Evolutionary conservation across 2,797 vertebrate species (phyloP).

Genomic region (Pygocentrus nattereri): DNA sequence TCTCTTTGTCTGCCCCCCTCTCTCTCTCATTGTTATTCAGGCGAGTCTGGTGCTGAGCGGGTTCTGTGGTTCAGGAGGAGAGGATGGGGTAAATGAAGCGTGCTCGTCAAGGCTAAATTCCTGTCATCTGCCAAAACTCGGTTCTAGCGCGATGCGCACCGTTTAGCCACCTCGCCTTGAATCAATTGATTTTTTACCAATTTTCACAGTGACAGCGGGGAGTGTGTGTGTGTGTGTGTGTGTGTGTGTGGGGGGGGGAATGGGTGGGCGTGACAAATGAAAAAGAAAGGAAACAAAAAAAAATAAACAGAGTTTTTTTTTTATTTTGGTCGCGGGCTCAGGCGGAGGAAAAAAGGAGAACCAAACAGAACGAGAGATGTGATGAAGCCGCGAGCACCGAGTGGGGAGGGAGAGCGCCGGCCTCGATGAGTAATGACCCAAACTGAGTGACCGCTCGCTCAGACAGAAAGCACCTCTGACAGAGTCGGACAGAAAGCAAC

Average conservation of each 20-base stretch:
- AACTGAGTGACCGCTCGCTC: slow-evolving; percentile 19
- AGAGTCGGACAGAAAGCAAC: slow-evolving; percentile 1
- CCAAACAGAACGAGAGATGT: slow-evolving; percentile 36
- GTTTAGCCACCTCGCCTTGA: slow-evolving; percentile 40
- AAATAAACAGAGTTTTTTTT: not conserved
- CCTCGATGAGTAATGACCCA: slow-evolving; percentile 34
- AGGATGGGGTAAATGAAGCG: slow-evolving; percentile 44
- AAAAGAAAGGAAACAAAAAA: slow-evolving; percentile 1
- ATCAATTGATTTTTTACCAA: slow-evolving; percentile 46
- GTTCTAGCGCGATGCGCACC: slow-evolving; percentile 48
- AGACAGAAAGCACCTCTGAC: slow-evolving; percentile 14
- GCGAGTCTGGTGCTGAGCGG: not conserved
- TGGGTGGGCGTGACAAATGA: slow-evolving; percentile 33
- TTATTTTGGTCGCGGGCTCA: slow-evolving; percentile 18
- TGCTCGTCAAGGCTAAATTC: slow-evolving; percentile 45
- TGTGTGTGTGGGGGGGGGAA: not conserved
- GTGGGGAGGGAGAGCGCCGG: not conserved
- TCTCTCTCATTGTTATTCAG: slow-evolving; percentile 19
- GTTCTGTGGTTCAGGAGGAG: not conserved
- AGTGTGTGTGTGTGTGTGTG: not conserved
- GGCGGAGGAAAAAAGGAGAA: slow-evolving; percentile 15
- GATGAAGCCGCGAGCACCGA: not conserved
- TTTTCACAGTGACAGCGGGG: slow-evolving; percentile 44
- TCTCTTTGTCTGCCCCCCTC: not conserved
- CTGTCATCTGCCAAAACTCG: slow-evolving; percentile 52